Conservation (phyloP, 2,888 invertebrate species). For the Anorthoa munda region DNA sequence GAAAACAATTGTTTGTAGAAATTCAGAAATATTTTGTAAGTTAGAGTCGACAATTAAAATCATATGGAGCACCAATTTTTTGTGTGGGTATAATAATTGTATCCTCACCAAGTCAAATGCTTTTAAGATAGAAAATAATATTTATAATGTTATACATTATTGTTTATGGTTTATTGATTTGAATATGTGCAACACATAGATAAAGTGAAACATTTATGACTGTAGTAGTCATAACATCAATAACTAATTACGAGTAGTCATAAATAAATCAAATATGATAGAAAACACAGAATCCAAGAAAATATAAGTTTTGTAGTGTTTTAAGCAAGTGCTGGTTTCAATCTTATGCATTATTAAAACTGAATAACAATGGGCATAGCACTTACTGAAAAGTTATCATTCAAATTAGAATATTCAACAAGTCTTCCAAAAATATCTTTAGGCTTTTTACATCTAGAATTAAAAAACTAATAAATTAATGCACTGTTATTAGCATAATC, state of each 20-base stretch:
- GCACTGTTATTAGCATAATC: not conserved
- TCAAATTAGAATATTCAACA: not conserved
- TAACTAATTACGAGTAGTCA: not conserved
- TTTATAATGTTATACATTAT: not conserved
- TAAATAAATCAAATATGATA: too few species aligned
- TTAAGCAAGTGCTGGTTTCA: not conserved
- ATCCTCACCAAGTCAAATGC: not conserved
- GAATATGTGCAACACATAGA: not conserved
- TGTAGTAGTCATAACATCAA: not conserved
- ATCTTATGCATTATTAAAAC: not conserved
- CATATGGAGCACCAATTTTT: not conserved
- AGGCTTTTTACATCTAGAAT: not conserved
- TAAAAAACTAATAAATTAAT: not conserved
- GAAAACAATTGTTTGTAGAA: not conserved
- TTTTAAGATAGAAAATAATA: not conserved
- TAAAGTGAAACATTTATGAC: not conserved
- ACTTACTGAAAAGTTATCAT: slow-evolving; percentile 1
- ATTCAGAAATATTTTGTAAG: not conserved
- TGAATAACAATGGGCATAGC: not conserved
- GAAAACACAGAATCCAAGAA: not conserved
- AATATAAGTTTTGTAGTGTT: not conserved
- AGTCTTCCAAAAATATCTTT: not conserved
- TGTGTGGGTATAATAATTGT: not conserved
- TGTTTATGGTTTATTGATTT: slow-evolving; percentile 13
- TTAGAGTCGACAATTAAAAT: not conserved